Base-by-base conservation (phyloP, 2,113 vertebrate genomes). In the Paramisgurnus dabryanus region DNA sequence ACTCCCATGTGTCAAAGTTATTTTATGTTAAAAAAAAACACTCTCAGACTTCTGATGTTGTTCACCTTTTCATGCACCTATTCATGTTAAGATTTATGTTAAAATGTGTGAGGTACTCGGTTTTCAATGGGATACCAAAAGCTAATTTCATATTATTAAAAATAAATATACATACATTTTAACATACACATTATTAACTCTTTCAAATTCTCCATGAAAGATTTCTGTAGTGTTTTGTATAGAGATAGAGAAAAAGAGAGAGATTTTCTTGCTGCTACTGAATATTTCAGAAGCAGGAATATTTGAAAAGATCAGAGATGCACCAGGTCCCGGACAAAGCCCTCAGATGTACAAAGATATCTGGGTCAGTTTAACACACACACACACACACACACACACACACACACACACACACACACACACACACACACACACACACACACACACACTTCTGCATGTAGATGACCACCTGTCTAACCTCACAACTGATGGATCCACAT, bases 231-330 rank as follows among this genome's bases (percentile, higher is more conserved):
- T 27, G 27, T 27, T 27, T 27, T 27, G 27, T 34, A 22, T 34
- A 34, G 27, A 34, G 27, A 34, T 1, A 34, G 27, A 34, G 27
- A 1, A 3, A 34, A 1, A 34, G 6, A 17, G 12, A 18, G n/a
- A 65, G 45, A 17, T 27, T 68, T 34, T 73, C 77, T 0, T 5
- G 17, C 60, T 34, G 60, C 7, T 57, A n/a, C 55, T 91, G 49
- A 91, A 91, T 92, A 90, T 90, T 89, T 91, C 76, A 91, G 82
- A 70, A 80, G 78, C 22, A 64, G 64, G 78, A 76, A 47, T 83
- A 79, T 86, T 85, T 80, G 53, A 82, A 87, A 88, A 65, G 78
- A 87, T 85, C 78, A 64, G 34, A 7, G 18, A 9, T 12, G 22
- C 41, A 66, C 1, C 49, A 72, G 60, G 11, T 55, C 57, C 47